Conservation (phyloP, 2,113 vertebrate genomes). For the Bubo blakistoni region DNA sequence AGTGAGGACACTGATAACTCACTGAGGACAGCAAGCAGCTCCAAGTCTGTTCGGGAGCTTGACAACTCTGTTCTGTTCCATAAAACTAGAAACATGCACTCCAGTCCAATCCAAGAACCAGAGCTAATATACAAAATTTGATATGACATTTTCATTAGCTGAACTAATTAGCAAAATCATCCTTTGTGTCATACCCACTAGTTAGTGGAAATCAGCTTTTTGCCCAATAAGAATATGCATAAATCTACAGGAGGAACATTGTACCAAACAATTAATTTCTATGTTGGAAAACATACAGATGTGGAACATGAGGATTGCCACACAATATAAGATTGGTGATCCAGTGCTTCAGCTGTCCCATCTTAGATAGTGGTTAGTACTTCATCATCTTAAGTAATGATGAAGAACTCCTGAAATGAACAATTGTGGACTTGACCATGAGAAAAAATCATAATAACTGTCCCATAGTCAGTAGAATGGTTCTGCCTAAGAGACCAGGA, state of each 20-base stretch:
- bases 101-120: background rate
- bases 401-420: background rate
- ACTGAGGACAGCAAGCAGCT: background rate
- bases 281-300: background rate
- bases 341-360: background rate
- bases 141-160: background rate
- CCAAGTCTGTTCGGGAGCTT: background rate
- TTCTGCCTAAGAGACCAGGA: background rate
- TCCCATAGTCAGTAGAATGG: background rate
- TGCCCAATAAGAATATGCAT: background rate
- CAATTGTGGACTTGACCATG: background rate
- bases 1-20: background rate
- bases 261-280: background rate
- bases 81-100: background rate
- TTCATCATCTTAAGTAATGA: background rate
- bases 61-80: background rate
- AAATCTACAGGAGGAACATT: background rate
- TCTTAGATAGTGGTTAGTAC: background rate
- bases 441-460: background rate
- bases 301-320: background rate
- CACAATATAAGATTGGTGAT: background rate
- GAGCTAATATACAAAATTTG: background rate
- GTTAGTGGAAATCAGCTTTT: background rate
- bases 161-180: background rate
- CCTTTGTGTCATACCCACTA: background rate